Conservation (phyloP, 1,140 invertebrate genomes). For the Myzus persicae region DNA sequence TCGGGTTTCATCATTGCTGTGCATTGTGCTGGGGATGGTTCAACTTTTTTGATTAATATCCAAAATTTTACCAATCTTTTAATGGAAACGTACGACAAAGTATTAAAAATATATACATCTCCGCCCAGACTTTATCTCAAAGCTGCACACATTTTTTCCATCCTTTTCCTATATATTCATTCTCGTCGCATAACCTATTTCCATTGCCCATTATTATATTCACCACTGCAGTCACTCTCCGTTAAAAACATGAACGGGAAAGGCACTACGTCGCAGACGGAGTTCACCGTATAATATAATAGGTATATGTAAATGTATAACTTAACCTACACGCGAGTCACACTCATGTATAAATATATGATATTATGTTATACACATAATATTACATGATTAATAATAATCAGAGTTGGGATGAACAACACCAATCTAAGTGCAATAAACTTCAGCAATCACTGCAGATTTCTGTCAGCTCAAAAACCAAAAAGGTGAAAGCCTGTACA, state of each 20-base stretch:
- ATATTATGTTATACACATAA: not conserved
- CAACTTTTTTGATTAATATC: slow-evolving; percentile 40
- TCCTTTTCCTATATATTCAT: slow-evolving; percentile 9
- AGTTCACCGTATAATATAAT: not conserved
- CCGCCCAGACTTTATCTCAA: not conserved
- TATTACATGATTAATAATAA: not conserved
- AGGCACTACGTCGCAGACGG: not conserved
- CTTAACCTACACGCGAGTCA: too few relatives aligned
- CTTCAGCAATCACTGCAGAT: not conserved
- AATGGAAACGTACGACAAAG: slow-evolving; percentile 44
- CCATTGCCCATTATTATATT: not conserved
- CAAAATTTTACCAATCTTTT: slow-evolving; percentile 42
- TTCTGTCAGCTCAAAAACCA: not conserved
- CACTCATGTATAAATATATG: not conserved
- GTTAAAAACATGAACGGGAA: not conserved
- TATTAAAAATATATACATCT: slow-evolving; percentile 18
- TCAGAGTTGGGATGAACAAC: not conserved
- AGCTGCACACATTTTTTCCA: slow-evolving; percentile 9
- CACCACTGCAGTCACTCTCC: not conserved
- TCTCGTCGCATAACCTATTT: not conserved
- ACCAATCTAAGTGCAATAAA: not conserved
- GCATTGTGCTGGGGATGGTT: not conserved
- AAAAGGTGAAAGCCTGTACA: not conserved
- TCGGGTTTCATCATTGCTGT: not conserved
- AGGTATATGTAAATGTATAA: not conserved